These are phyloP conservation scores for Oriolus oriolus DNA, from an alignment of 2,113 vertebrate genomes.

Conservation along the genomic window DNA sequence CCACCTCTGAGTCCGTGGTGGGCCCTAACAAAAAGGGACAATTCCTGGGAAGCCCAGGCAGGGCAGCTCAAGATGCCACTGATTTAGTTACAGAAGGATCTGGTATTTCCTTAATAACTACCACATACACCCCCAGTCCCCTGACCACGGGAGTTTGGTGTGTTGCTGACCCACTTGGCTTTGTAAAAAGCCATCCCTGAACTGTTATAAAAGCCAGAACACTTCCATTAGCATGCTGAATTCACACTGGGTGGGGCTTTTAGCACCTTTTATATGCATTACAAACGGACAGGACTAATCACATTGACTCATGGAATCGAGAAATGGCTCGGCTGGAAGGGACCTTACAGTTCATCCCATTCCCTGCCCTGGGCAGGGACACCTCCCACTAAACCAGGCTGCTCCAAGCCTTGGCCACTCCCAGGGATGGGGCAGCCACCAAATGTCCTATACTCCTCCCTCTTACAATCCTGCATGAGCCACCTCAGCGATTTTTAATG, in stretches of 20 bases:
- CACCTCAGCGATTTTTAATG: not conserved
- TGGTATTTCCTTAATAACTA: not conserved
- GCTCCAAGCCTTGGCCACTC: not conserved
- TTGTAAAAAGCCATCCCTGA: not conserved
- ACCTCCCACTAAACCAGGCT: not conserved
- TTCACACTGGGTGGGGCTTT: not conserved
- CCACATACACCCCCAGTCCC: not conserved
- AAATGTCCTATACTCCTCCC: not conserved
- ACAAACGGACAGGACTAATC: not conserved
- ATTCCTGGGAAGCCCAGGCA: not conserved
- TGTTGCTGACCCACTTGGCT: not conserved
- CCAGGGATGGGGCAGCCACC: not conserved
- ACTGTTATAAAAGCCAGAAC: fast-evolving
- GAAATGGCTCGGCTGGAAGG: fast-evolving
- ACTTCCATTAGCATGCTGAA: fast-evolving
- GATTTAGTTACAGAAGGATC: not conserved
- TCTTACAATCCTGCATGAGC: not conserved
- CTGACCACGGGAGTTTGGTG: not conserved
- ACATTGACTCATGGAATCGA: not conserved
- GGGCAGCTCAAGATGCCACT: not conserved
- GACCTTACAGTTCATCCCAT: not conserved
- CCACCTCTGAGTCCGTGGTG: fast-evolving
- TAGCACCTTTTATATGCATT: not conserved
- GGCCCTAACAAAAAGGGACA: not conserved
- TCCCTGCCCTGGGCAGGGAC: not conserved